Evolutionary conservation across 2,888 invertebrate genomes (phyloP).

Genomic region (Adelognathus sp.): DNA sequence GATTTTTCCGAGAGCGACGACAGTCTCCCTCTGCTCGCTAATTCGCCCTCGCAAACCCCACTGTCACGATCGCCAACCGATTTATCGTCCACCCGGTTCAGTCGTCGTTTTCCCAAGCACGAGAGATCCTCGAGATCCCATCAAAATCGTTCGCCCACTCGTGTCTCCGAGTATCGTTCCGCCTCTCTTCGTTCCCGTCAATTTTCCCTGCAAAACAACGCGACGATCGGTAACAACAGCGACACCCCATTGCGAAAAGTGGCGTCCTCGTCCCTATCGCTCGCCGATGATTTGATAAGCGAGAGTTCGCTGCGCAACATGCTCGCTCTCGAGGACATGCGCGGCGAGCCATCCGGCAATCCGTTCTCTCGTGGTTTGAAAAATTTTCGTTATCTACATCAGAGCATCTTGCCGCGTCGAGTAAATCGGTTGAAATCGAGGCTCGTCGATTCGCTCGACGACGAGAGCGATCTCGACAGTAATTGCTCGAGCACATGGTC

Average conservation of each 20-base stretch:
- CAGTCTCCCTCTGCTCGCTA: constrained; percentile 68
- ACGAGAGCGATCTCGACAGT: constrained; percentile 80
- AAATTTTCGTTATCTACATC: constrained; percentile 85
- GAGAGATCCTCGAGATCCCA: constrained; percentile 60
- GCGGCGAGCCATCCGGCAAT: constrained; percentile 82
- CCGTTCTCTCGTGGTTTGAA: constrained; percentile 84
- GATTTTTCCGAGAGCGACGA: constrained; percentile 73
- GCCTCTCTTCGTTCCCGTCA: constrained; percentile 49
- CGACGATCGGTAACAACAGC: not conserved
- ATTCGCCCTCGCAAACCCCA: constrained; percentile 65
- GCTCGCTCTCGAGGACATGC: constrained; percentile 84
- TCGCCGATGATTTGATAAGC: constrained; percentile 77
- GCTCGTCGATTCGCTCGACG: constrained; percentile 82
- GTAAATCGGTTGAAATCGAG: constrained; percentile 82
- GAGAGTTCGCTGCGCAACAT: constrained; percentile 77
- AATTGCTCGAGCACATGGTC: constrained; percentile 70
- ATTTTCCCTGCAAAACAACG: constrained; percentile 52
- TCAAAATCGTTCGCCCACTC: constrained; percentile 54
- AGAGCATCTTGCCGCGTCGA: constrained; percentile 85
- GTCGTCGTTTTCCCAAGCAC: constrained; percentile 67
- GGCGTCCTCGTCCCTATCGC: constrained; percentile 66
- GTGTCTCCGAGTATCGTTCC: constrained; percentile 63
- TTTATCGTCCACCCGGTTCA: constrained; percentile 57
- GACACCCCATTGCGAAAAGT: constrained; percentile 48
- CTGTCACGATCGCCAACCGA: constrained; percentile 54